Base-by-base conservation (phyloP, 2,113 vertebrate genomes). In the Gobio gobio region DNA sequence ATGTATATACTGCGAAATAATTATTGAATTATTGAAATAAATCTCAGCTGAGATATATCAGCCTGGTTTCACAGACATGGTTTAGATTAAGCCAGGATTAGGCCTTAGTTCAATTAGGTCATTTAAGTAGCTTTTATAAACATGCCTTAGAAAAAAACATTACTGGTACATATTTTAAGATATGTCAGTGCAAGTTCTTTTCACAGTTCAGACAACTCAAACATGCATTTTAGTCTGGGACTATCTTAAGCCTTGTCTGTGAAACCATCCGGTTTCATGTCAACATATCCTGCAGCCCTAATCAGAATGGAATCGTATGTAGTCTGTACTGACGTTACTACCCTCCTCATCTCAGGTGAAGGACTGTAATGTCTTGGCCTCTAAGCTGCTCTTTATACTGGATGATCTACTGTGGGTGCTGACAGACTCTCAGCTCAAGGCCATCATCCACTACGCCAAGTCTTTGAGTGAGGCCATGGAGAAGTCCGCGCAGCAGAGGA, bases 401-500 rank as follows among this genome's bases (percentile, higher is more conserved):
- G 98, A 99, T 43, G 98, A 99, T 89, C 93, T 99, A 89, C 93
- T 99, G 75, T 99, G 98, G 98, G 98, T 99, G 86, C 95, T 99
- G 81, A 99, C 98, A 0, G 98, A 99, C 94, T 98, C 97, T 0
- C 98, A 99, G 91, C 95, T 99, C 90, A 98, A 97, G 91, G 97
- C 98, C 8, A 97, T 99, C 94, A 97, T 99, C 93, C 97, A 97
- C 88, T 99, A 99, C 0, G 97, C 97, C 1, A 97, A 99, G 88
- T 99, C 97, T 0, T 93, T 99, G 91, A 99, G 96, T 3, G 97
- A 99, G 89, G 97, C 96, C 90, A 96, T 99, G 96, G 97, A 99
- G 91, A 98, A 97, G 87, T 97, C 98, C 2, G 94, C 97, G 54
- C 96, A 97, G 93, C 98, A 99, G 92, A 96, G 97, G 87, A 99